Percentiles rank a stretch among this genome's conserved stretches.
phyloP scores from a whole-genome alignment of 2,888 invertebrate genomes.

The Erebia aethiops region DNA sequence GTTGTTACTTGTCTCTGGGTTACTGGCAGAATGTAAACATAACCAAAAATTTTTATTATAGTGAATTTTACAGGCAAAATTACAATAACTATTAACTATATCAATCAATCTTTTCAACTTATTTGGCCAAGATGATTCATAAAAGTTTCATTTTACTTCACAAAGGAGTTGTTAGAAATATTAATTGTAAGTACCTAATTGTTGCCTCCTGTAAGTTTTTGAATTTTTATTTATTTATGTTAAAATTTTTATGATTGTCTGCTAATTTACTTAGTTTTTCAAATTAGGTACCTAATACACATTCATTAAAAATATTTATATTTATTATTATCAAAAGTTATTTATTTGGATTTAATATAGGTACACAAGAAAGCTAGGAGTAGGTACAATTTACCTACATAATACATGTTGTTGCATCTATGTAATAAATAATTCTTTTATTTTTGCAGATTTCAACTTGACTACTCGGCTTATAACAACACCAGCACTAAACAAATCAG shows the following conservation, averaged over 20 bases:
- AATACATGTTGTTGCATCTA: not conserved
- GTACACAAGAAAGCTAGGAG: too few species aligned
- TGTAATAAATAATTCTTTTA: not conserved
- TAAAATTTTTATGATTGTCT: too few species aligned
- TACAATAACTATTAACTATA: too few species aligned
- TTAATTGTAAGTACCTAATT: constrained; percentile 23
- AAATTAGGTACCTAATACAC: too few species aligned
- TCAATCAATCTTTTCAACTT: not conserved
- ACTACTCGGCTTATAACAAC: constrained; percentile 21
- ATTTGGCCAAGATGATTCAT: constrained; percentile 33
- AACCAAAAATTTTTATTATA: not conserved
- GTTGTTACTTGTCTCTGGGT: too few species aligned
- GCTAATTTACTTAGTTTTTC: too few species aligned
- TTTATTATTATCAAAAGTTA: too few species aligned
- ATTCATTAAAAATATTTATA: too few species aligned
- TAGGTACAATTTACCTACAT: too few species aligned
- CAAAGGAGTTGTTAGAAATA: constrained; percentile 25
- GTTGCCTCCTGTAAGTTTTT: not conserved
- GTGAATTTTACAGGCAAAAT: not conserved
- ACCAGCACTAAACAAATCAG: constrained; percentile 32
- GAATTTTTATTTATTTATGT: too few species aligned
- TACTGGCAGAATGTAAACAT: not conserved
- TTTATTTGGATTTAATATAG: too few species aligned
- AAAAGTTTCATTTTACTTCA: constrained; percentile 26
- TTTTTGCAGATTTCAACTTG: constrained; percentile 30